Percentiles rank a stretch among this genome's conserved stretches.
Conservation (phyloP, 2,888 invertebrate genomes). For the Athalia rosae region DNA sequence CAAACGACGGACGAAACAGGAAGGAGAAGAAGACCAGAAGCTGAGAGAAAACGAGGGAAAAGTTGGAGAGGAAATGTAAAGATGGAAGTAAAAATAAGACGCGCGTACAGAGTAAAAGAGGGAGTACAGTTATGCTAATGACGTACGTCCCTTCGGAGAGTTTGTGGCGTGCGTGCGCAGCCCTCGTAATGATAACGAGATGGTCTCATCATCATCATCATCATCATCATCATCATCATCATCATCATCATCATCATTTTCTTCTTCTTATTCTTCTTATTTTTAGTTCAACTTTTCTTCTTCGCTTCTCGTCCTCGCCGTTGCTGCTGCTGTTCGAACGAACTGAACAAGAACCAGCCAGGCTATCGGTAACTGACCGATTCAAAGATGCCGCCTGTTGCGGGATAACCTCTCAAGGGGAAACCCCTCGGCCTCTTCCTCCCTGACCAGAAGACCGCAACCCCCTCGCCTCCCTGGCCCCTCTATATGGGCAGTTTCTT, state of each 20-base stretch:
- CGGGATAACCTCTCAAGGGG: conserved; percentile 17
- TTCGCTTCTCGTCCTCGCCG: conserved; percentile 11
- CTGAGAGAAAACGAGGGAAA: neutral
- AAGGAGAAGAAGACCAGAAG: neutral
- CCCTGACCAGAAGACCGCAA: neutral
- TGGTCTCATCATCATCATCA: conserved; percentile 63
- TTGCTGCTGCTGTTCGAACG: conserved; percentile 13
- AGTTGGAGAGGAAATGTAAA: neutral
- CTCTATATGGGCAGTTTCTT: conserved; percentile 13
- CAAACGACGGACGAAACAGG: neutral
- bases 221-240: conserved; percentile 51
- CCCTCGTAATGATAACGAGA: conserved; percentile 64
- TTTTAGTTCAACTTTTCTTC: neutral
- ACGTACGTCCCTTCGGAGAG: conserved; percentile 56
- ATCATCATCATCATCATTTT: neutral
- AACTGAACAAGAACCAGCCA: conserved; percentile 27
- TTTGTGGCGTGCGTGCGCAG: conserved; percentile 56
- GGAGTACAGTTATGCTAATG: conserved; percentile 61
- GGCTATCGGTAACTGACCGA: conserved; percentile 39
- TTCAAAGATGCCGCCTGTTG: conserved; percentile 42
- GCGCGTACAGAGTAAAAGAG: conserved; percentile 52
- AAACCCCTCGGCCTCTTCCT: conserved; percentile 5
- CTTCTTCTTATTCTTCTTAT: conserved; percentile 19
- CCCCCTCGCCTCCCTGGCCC: neutral
- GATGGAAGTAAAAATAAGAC: conserved; percentile 17